These are phyloP conservation scores for Carassius carassius DNA, from an alignment of 2,113 vertebrate species.

Conservation along the genomic window DNA sequence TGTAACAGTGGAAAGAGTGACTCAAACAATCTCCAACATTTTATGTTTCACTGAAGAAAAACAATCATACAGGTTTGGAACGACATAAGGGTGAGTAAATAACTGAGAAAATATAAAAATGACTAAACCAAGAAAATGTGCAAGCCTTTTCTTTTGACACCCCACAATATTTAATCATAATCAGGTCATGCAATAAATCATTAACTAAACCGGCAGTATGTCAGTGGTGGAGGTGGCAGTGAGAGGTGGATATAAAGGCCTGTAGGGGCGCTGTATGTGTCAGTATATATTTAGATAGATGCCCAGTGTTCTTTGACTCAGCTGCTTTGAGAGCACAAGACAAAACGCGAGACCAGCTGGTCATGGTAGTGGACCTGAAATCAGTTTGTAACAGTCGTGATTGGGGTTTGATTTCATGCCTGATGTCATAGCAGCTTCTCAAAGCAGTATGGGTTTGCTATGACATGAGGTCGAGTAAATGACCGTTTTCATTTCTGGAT, in stretches of 20 bases:
- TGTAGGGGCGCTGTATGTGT: slow-evolving; percentile 8
- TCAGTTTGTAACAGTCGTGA: background rate
- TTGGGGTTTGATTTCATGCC: background rate
- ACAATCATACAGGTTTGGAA: background rate
- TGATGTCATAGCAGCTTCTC: background rate
- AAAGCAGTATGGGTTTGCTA: background rate
- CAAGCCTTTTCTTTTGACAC: too few species aligned
- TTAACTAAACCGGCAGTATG: background rate
- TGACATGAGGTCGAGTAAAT: background rate
- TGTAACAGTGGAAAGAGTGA: background rate
- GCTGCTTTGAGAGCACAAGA: slow-evolving; percentile 32
- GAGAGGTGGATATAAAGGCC: slow-evolving; percentile 10
- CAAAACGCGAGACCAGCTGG: background rate
- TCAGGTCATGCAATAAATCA: slow-evolving; percentile 13
- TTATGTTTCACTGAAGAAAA: background rate
- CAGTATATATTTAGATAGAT: slow-evolving; percentile 35
- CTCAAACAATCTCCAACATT: background rate
- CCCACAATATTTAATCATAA: slow-evolving; percentile 5
- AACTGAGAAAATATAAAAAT: background rate
- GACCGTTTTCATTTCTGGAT: background rate
- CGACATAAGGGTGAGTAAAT: background rate
- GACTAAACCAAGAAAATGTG: background rate
- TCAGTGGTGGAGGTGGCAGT: slow-evolving; percentile 21
- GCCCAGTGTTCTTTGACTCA: slow-evolving; percentile 48
- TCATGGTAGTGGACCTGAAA: background rate